Percentiles rank a stretch among this genome's conserved stretches.
Evolutionary conservation across 64 coral and sea anemone species (phyloP).

Genomic region (Montipora sp.): DNA sequence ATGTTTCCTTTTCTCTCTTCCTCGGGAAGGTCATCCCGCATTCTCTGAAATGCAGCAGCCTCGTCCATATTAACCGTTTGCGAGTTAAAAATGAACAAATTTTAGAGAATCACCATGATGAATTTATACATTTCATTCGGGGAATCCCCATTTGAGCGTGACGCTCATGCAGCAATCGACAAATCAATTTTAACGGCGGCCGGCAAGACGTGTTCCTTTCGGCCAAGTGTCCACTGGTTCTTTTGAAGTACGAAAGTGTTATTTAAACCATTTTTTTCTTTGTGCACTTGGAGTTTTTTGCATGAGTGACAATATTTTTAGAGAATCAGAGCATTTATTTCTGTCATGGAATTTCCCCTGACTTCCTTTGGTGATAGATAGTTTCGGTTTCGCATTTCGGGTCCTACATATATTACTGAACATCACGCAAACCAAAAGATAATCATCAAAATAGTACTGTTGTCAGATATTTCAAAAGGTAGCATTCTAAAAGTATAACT

Average conservation of each 20-base stretch:
- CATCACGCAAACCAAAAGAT: neutral
- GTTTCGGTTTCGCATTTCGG: conserved; percentile 13
- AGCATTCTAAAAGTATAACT: neutral
- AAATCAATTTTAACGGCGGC: no score
- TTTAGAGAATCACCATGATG: neutral
- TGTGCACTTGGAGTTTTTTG: neutral
- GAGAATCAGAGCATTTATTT: neutral
- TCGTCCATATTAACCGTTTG: conserved; percentile 29
- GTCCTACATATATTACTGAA: neutral
- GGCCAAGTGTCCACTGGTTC: neutral
- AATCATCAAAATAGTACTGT: conserved; percentile 5
- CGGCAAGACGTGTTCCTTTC: neutral
- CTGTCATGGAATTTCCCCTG: neutral
- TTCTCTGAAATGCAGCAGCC: neutral
- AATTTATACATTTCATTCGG: neutral
- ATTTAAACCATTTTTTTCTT: neutral
- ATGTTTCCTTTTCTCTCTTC: conserved; percentile 57
- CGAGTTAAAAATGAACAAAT: neutral
- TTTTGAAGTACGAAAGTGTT: conserved; percentile 1
- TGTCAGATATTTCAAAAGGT: neutral
- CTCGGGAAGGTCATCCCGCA: conserved; percentile 49
- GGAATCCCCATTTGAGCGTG: conserved; percentile 7
- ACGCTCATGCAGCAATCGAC: neutral
- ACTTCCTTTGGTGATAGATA: neutral
- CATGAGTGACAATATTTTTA: neutral